phyloP scores from a whole-genome alignment of 1,140 invertebrate species.

The Lepeophtheirus salmonis region DNA sequence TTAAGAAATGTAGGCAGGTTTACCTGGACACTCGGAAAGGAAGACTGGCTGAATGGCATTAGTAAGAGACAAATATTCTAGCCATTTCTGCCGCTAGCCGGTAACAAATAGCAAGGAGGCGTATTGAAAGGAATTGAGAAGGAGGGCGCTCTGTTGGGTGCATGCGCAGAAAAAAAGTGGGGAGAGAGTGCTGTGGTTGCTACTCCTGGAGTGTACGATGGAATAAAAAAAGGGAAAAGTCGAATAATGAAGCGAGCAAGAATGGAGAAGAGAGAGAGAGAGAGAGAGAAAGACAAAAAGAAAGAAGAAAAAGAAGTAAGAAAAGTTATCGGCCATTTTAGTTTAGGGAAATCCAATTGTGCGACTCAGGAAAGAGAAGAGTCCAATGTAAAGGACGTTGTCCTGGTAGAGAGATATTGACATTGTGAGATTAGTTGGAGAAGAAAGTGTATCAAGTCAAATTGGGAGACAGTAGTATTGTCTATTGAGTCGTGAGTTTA shows the following conservation, averaged over 20 bases:
- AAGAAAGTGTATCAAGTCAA: not conserved
- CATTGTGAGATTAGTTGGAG: not conserved
- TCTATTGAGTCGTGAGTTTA: not conserved
- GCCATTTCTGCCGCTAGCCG: not conserved
- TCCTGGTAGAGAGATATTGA: not conserved
- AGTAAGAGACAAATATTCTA: not conserved
- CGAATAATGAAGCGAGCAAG: not conserved
- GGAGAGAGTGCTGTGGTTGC: too few species aligned
- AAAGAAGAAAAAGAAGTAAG: not conserved
- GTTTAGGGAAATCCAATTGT: not conserved
- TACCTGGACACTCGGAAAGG: too few species aligned
- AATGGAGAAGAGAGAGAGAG: not conserved
- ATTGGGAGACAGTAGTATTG: not conserved
- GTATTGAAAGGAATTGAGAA: not conserved
- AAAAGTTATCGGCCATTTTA: not conserved
- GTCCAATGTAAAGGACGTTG: not conserved
- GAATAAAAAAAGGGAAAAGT: too few species aligned
- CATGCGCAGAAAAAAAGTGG: not conserved
- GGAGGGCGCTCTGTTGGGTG: too few species aligned
- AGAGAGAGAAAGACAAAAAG: not conserved
- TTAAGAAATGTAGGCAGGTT: not conserved
- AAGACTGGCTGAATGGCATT: too few species aligned
- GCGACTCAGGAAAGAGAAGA: not conserved
- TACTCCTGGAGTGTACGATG: too few species aligned
- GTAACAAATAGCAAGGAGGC: not conserved